Base-by-base conservation (phyloP, 2,797 vertebrate species). In the Catostomus latipinnis region DNA sequence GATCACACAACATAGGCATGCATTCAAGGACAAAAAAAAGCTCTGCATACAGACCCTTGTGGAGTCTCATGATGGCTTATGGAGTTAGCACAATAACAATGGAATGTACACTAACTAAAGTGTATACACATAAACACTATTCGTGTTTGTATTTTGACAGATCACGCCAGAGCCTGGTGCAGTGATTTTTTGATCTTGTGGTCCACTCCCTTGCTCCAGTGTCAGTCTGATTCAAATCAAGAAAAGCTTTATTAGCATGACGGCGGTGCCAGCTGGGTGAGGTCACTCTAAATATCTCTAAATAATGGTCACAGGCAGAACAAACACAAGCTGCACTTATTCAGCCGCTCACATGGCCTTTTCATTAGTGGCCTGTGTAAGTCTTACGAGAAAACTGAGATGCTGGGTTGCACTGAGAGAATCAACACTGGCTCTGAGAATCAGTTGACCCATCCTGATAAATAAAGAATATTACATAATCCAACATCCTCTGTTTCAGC, bases 141-240 rank as follows among this genome's bases (percentile, higher is more conserved):
- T 56, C 6, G 50, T 78, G 58, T 71, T 69, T 77, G 10, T 61
- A 52, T 69, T 58, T 18, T 50, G 57, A 49, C 68, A 56, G 72
- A 62, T 58, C 12, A 16, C 7, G 14, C 11, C 69, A 75, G 45
- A 12, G n/a, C 10, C 22, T 62, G 22, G 43, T 71, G 57, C n/a
- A 22, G 6, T 63, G 69, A 54, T 53, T 11, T 71, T 52, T 45
- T 11, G 14, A 14, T 65, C 13, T 52, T 77, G 60, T 22, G 50
- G 54, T 65, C 46, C 65, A 74, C 73, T 85, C 73, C 73, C 34
- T 80, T 73, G 49, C 75, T 56, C 67, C 58, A 77, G n/a, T 83
- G 81, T 86, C 81, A 83, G 45, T 69, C 46, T 56, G 43, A 75
- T 71, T 85, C 53, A 82, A 71, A 85, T 82, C 83, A 87, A 74